A percentile compares a stretch with the other conserved stretches of the same genome.
Conservation (phyloP, 2,888 invertebrate species). For the Drosophila infuscata region DNA sequence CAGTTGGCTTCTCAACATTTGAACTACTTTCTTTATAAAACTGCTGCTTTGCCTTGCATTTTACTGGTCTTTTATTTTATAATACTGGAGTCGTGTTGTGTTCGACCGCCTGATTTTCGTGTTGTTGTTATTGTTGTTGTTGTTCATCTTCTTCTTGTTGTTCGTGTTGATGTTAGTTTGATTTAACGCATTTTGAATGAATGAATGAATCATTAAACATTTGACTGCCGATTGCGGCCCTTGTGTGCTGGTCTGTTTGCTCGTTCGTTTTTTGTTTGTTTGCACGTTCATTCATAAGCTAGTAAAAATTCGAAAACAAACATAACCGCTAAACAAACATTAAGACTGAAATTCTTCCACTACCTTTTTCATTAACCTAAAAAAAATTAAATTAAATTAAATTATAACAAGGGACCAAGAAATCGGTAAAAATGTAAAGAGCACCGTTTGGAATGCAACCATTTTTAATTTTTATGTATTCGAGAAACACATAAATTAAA, state of each 20-base stretch:
- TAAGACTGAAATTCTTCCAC: conserved; percentile 42
- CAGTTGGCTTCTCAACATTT: conserved; percentile 7
- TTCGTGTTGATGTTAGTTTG: conserved; percentile 16
- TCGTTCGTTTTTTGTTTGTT: conserved; percentile 50
- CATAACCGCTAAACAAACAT: conserved; percentile 42
- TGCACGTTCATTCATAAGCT: conserved; percentile 71
- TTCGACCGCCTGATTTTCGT: not conserved
- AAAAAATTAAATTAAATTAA: conserved; percentile 16
- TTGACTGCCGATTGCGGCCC: conserved; percentile 32
- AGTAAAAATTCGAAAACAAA: conserved; percentile 56
- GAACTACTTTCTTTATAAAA: conserved; percentile 13
- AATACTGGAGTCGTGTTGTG: conserved; percentile 10
- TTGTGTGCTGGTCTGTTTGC: conserved; percentile 12
- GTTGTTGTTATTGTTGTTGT: conserved; percentile 10
- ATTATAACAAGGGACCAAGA: not conserved
- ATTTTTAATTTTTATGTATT: conserved; percentile 14
- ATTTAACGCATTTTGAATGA: conserved; percentile 36
- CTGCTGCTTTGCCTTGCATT: conserved; percentile 22
- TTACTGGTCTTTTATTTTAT: conserved; percentile 29
- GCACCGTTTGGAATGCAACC: conserved; percentile 38
- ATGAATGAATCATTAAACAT: conserved; percentile 29
- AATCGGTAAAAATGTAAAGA: conserved; percentile 3
- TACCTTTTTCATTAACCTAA: conserved; percentile 66
- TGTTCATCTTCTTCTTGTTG: not conserved
- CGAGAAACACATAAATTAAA: not conserved